Conservation (phyloP, 92 coral and sea anemone species). For the Anthopleura xanthogrammica region DNA sequence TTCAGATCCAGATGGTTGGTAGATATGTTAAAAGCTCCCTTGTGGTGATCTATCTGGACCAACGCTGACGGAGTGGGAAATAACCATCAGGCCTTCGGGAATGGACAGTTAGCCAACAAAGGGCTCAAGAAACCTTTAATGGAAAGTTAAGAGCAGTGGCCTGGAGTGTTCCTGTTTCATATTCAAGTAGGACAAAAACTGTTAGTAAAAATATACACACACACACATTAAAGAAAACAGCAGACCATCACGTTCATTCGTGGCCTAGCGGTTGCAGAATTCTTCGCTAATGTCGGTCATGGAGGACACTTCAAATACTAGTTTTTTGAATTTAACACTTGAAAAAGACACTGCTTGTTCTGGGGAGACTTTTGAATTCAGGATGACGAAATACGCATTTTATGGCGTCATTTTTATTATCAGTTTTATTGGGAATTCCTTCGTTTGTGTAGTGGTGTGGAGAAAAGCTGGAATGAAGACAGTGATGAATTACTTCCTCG, state of each 20-base stretch:
- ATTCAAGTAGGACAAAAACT: background rate
- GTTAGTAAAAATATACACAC: no score
- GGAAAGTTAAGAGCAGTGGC: background rate
- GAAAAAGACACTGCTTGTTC: conserved; percentile 4
- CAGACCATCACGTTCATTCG: background rate
- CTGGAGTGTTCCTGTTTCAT: background rate
- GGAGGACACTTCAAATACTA: background rate
- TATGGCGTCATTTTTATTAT: conserved; percentile 52
- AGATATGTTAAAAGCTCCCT: background rate
- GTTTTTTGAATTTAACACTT: background rate
- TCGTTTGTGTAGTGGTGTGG: conserved; percentile 77
- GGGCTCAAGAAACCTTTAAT: background rate
- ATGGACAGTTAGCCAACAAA: background rate
- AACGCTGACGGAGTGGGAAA: background rate
- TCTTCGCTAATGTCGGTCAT: background rate
- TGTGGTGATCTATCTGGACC: background rate
- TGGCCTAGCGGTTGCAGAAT: background rate
- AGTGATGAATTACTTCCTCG: conserved; percentile 78
- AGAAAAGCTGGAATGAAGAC: conserved; percentile 66
- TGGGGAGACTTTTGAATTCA: conserved; percentile 25
- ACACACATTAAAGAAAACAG: background rate
- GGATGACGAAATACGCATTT: conserved; percentile 50
- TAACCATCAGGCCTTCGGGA: background rate
- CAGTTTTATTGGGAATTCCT: conserved; percentile 65
- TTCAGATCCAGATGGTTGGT: background rate